Conservation (phyloP, 2,113 vertebrate species). For the Aegotheles bennettii region DNA sequence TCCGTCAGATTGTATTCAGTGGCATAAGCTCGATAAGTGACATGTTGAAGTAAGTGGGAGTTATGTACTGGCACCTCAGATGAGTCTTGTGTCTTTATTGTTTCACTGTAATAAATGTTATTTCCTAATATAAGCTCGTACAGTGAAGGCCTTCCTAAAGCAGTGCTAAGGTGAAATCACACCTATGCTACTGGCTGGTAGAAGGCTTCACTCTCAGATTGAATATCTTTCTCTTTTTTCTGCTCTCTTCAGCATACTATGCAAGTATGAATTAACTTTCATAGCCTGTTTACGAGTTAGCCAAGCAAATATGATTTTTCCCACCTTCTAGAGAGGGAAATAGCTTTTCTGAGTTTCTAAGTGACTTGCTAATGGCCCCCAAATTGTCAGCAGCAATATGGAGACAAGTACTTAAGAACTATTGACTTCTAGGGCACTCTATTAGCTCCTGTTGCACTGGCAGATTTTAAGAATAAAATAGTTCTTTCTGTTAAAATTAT, state of each 20-base stretch:
- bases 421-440: background rate
- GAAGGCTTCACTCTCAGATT: background rate
- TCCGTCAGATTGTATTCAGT: background rate
- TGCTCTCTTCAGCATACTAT: background rate
- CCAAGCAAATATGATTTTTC: background rate
- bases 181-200: background rate
- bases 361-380: background rate
- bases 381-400: background rate
- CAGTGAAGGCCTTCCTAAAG: background rate
- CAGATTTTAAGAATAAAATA: background rate
- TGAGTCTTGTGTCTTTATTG: background rate
- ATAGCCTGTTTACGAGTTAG: background rate
- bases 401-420: background rate
- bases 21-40: background rate
- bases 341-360: background rate
- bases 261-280: background rate
- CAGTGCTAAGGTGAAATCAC: background rate
- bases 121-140: background rate
- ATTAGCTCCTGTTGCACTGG: background rate
- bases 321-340: background rate
- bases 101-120: background rate
- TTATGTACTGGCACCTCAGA: background rate
- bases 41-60: background rate
- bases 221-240: accelerated
- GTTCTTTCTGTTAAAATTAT: background rate